These are phyloP conservation scores for Archegozetes longisetosus DNA, from an alignment of 1,140 invertebrate genomes.

Conservation along the genomic window DNA sequence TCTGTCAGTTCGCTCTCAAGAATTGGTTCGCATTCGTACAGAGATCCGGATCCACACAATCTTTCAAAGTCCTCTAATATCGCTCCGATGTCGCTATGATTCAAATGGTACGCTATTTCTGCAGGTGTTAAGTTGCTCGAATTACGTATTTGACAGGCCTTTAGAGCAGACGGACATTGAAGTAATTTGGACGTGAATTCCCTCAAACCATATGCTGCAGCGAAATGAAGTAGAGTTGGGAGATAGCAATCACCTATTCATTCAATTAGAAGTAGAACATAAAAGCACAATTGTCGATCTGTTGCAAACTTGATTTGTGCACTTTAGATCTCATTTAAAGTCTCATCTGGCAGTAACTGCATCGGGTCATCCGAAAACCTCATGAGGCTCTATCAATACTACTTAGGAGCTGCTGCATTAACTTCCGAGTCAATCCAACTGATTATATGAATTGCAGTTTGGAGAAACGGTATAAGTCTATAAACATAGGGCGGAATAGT, in stretches of 20 bases:
- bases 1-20: not conserved
- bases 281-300: not conserved
- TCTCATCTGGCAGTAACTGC: not conserved
- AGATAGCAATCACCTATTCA: not conserved
- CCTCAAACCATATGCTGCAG: not conserved
- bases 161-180: not conserved
- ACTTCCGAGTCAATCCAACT: not conserved
- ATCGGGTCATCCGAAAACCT: not conserved
- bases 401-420: not conserved
- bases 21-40: not conserved
- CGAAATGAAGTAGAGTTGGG: constrained; percentile 1
- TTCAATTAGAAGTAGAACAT: not conserved
- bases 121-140: not conserved
- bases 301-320: not conserved
- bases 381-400: not conserved
- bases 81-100: no score
- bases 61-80: not conserved
- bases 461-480: no score
- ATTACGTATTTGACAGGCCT: not conserved
- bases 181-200: not conserved
- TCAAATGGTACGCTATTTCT: not conserved
- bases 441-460: not conserved
- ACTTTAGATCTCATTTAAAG: not conserved
- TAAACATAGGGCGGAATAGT: no score
- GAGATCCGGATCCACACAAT: not conserved